Evolutionary conservation across 2,888 invertebrate genomes (phyloP).

Genomic region (Caenorhabditis becei): DNA sequence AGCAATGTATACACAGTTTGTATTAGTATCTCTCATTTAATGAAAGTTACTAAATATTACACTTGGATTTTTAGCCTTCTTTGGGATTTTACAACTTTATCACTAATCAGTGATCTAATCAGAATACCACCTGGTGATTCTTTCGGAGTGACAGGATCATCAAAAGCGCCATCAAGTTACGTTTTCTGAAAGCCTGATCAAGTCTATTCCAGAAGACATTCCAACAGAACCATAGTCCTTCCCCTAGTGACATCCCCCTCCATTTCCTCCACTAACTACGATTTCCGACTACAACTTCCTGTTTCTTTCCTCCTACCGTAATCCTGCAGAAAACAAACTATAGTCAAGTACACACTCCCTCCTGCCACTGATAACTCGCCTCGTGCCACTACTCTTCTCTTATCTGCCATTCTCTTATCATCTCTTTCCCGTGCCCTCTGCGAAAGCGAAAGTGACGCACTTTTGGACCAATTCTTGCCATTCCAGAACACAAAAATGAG

Average conservation of each 20-base stretch:
- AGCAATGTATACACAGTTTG: too few relatives aligned
- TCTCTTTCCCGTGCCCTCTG: not conserved
- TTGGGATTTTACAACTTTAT: too few relatives aligned
- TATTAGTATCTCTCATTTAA: too few relatives aligned
- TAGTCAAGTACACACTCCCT: constrained; percentile 28
- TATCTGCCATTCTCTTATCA: constrained; percentile 13
- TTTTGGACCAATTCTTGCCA: not conserved
- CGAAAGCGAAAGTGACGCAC: constrained; percentile 27
- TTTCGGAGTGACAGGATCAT: too few relatives aligned
- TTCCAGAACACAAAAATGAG: constrained; percentile 24
- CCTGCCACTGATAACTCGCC: not conserved
- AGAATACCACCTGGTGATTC: too few relatives aligned
- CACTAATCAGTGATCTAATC: too few relatives aligned
- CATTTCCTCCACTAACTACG: not conserved
- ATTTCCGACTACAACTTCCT: not conserved
- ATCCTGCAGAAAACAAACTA: constrained; percentile 13
- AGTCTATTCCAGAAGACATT: too few relatives aligned
- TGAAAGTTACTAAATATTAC: too few relatives aligned
- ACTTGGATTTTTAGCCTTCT: too few relatives aligned
- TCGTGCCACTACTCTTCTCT: not conserved
- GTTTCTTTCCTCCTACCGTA: not conserved
- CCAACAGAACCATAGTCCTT: too few relatives aligned
- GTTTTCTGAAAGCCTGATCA: too few relatives aligned
- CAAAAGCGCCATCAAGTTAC: too few relatives aligned
- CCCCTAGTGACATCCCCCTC: not conserved